These are phyloP conservation scores for Caracal caracal DNA, from an alignment of 2,113 vertebrate species.

Conservation along the genomic window DNA sequence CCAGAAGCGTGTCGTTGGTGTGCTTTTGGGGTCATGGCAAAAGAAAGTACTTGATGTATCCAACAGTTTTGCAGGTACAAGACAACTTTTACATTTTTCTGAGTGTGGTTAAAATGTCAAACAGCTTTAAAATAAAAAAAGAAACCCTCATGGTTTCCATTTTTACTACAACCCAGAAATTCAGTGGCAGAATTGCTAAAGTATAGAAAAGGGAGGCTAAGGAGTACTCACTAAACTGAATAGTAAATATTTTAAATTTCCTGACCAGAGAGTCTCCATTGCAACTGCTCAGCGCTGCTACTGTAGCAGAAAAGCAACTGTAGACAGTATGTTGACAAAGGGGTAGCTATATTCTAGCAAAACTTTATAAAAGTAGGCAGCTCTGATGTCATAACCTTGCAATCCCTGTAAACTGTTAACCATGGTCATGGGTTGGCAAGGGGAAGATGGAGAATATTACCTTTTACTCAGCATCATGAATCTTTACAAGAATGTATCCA, in stretches of 20 bases:
- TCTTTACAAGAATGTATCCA: neutral
- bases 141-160: neutral
- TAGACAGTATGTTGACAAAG: neutral
- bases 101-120: neutral
- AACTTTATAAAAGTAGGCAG: neutral
- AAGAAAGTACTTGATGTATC: conserved; percentile 98
- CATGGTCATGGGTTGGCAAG: neutral
- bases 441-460: neutral
- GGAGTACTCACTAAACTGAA: neutral
- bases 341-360: neutral
- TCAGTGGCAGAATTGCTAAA: neutral
- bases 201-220: neutral
- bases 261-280: neutral
- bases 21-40: conserved; percentile 97
- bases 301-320: neutral
- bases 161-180: neutral
- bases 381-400: neutral
- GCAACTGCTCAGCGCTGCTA: neutral
- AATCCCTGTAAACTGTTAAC: neutral
- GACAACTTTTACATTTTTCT: conserved; percentile 26
- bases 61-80: conserved; percentile 98
- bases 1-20: conserved; percentile 98
- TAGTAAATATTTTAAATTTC: neutral
- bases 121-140: neutral
- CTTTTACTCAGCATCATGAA: neutral